Conservation (phyloP, 2,888 invertebrate genomes). For the Stenchaetothrips biformis region DNA sequence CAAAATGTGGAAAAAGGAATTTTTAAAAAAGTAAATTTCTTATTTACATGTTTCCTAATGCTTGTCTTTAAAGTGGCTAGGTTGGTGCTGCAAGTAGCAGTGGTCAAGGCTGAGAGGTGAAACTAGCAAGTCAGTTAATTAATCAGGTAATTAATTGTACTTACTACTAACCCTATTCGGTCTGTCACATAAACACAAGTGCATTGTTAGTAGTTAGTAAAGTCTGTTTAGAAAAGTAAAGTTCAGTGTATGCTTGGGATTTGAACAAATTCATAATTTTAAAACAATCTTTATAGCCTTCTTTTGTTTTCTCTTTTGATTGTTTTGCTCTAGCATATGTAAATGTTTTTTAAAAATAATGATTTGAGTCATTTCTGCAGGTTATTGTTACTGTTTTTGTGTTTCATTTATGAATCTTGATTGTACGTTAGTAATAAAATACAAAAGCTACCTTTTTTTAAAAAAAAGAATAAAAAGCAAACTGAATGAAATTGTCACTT, state of each 20-base stretch:
- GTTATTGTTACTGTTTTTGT: too few species aligned
- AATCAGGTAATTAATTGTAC: slow-evolving; percentile 5
- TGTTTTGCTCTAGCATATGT: background rate
- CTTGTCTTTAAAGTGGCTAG: too few species aligned
- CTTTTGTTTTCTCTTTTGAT: too few species aligned
- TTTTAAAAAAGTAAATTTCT: too few species aligned
- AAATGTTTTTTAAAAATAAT: background rate
- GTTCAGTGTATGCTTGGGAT: background rate
- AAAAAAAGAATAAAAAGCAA: too few species aligned
- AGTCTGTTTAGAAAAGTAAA: background rate
- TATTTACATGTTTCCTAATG: too few species aligned
- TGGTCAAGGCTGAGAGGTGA: background rate
- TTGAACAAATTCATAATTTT: background rate
- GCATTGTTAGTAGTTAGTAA: background rate
- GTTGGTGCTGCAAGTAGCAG: too few species aligned
- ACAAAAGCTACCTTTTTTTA: too few species aligned
- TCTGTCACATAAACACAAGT: background rate
- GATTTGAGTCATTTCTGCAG: background rate
- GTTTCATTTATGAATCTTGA: too few species aligned
- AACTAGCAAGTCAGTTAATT: slow-evolving; percentile 13
- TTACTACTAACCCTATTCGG: background rate
- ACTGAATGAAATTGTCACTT: too few species aligned
- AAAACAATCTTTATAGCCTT: background rate
- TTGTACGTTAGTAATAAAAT: too few species aligned
- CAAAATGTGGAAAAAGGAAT: too few species aligned